These are phyloP conservation scores for Ptychobarbus kaznakovi DNA, from an alignment of 2,797 vertebrate genomes.

Conservation along the genomic window DNA sequence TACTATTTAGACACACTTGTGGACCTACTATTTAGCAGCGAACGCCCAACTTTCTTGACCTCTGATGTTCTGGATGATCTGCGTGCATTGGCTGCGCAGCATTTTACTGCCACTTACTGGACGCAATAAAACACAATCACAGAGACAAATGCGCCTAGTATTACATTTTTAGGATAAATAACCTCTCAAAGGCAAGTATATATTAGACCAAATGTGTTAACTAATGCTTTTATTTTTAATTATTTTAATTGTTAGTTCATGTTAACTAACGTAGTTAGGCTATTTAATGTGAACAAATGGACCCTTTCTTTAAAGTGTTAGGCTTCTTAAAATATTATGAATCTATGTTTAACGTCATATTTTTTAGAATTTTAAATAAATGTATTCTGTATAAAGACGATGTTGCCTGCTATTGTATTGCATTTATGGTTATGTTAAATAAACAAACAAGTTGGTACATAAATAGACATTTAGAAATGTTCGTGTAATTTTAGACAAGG, in stretches of 20 bases:
- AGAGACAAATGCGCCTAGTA: background rate
- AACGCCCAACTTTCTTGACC: slow-evolving; percentile 63
- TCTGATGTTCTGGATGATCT: background rate
- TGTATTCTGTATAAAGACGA: background rate
- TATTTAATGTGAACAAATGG: background rate
- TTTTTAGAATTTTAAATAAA: background rate
- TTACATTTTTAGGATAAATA: too few relatives aligned
- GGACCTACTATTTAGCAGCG: too few relatives aligned
- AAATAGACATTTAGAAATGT: background rate
- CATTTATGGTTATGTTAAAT: background rate
- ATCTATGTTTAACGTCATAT: background rate
- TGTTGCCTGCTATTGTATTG: background rate
- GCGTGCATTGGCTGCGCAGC: slow-evolving; percentile 12
- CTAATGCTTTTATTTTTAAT: background rate
- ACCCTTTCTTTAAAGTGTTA: background rate
- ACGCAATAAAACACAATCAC: background rate
- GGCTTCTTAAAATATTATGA: background rate
- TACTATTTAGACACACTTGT: too few relatives aligned
- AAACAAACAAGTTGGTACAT: background rate
- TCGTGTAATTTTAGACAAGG: slow-evolving; percentile 17
- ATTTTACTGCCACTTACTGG: slow-evolving; percentile 12
- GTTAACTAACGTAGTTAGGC: background rate
- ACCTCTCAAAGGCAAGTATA: background rate
- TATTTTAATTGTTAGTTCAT: background rate
- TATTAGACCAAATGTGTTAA: background rate